A percentile compares a stretch with the other conserved stretches of the same genome.
These are phyloP conservation scores for Xestia xanthographa DNA, from an alignment of 2,888 invertebrate species.

Conservation along the genomic window DNA sequence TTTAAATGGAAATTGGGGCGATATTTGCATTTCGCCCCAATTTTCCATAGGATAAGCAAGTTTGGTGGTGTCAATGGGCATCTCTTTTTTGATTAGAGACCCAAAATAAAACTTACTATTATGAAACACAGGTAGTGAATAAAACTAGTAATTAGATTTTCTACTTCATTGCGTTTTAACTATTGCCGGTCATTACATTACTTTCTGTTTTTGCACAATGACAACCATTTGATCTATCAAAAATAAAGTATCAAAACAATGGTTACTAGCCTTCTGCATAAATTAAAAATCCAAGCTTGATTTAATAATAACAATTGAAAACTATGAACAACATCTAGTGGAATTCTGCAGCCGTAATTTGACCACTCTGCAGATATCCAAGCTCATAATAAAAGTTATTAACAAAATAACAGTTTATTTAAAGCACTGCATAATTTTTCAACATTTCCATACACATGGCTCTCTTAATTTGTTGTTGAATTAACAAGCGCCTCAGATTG, in stretches of 20 bases:
- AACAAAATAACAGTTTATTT: neutral
- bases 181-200: neutral
- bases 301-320: neutral
- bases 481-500: slow-evolving; percentile 79
- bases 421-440: neutral
- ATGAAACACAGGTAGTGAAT: neutral
- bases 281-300: neutral
- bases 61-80: neutral
- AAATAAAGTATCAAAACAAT: no score
- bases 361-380: neutral
- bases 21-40: neutral
- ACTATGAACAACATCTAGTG: neutral
- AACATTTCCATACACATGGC: neutral
- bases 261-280: neutral
- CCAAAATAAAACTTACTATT: neutral
- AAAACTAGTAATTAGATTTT: neutral
- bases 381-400: neutral
- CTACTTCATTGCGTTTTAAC: neutral
- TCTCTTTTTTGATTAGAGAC: neutral
- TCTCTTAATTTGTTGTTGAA: slow-evolving; percentile 70
- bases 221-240: no score
- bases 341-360: neutral
- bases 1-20: neutral
- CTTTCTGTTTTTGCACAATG: neutral
- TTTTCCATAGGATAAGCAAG: neutral